phyloP scores from a whole-genome alignment of 2,888 invertebrate genomes.

The Myathropa florea region DNA sequence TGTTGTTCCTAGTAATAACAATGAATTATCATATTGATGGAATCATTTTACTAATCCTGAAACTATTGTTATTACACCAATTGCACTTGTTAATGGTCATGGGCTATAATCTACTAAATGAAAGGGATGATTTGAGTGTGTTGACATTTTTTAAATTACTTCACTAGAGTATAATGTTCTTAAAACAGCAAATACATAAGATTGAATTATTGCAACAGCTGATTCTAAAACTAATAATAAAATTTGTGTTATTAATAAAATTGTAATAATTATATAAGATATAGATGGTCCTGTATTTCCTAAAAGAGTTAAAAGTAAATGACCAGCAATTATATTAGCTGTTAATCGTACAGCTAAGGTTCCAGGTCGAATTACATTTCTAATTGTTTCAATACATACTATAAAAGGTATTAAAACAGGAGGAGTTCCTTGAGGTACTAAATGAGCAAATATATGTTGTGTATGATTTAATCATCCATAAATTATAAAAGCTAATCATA shows the following conservation, averaged over 20 bases:
- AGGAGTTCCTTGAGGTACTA: too few relatives aligned
- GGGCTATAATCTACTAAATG: slow-evolving; percentile 86
- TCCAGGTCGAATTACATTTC: too few relatives aligned
- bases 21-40: slow-evolving; percentile 82
- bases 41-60: slow-evolving; percentile 85
- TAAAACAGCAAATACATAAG: slow-evolving; percentile 84
- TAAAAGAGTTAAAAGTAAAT: slow-evolving; percentile 83
- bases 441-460: slow-evolving; percentile 85
- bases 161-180: slow-evolving; percentile 88
- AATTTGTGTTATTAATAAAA: slow-evolving; percentile 80
- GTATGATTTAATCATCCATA: slow-evolving; percentile 85
- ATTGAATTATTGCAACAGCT: too few relatives aligned
- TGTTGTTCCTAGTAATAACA: slow-evolving; percentile 82
- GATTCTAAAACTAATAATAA: slow-evolving; percentile 80
- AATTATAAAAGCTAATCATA: slow-evolving; percentile 86
- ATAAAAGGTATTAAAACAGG: too few relatives aligned
- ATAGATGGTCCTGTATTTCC: slow-evolving; percentile 80
- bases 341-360: too few relatives aligned
- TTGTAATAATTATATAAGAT: slow-evolving; percentile 72
- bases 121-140: slow-evolving; percentile 84
- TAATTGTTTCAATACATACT: too few relatives aligned
- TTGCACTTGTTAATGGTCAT: slow-evolving; percentile 84
- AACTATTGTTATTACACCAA: slow-evolving; percentile 83
- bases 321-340: too few relatives aligned
- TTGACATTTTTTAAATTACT: slow-evolving; percentile 83